Base-by-base conservation (phyloP, 2,797 vertebrate species). In the Emydoidea blandingii region DNA sequence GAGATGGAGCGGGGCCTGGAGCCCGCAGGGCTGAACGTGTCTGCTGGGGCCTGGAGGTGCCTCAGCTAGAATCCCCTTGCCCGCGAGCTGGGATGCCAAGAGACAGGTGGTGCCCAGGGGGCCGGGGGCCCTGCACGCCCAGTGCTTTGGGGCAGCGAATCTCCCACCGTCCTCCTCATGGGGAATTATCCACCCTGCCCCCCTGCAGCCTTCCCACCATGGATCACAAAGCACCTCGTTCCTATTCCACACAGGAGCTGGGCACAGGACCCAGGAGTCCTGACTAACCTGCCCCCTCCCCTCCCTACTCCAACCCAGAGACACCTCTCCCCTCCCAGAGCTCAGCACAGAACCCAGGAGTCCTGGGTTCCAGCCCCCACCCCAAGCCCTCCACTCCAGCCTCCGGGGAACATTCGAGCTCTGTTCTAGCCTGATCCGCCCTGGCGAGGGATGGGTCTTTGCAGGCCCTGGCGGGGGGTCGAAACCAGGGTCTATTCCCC, bases 401-500 rank as follows among this genome's bases (percentile, higher is more conserved):
- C 27, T 29, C 59, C 16, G 34, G 34, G 6, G 16, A 37, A 19
- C 62, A 19, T 18, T 10, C 8, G 4, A 68, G 62, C 62, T 37
- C 62, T n/a, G 34, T 8, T 68, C 62, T 37, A n/a, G 62, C 62
- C 62, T 8, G 62, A 5, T n/a, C 62, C 8, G 19, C 34, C 62
- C 16, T 19, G 62, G 34, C 2, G 34, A 65, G 62, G 7, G 34
- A 65, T 8, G 7, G 16, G 7, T 65, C 34, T 65, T 65, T n/a
- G 72, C 41, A 25, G 7, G 21, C 57, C 8, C 25, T 2, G 16
- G 27, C 0, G 8, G 5, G 41, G n/a, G 41, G 5, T 9, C n/a
- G 50, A 52, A n/a, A 3, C 31, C 4, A 31, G 56, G 2, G 19
- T 21, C 27, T 29, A 5, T 19, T 34, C 11, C 9, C 10, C 6